These are phyloP conservation scores for Crocodylus rhombifer DNA, from an alignment of 2,797 vertebrate species.

Conservation along the genomic window DNA sequence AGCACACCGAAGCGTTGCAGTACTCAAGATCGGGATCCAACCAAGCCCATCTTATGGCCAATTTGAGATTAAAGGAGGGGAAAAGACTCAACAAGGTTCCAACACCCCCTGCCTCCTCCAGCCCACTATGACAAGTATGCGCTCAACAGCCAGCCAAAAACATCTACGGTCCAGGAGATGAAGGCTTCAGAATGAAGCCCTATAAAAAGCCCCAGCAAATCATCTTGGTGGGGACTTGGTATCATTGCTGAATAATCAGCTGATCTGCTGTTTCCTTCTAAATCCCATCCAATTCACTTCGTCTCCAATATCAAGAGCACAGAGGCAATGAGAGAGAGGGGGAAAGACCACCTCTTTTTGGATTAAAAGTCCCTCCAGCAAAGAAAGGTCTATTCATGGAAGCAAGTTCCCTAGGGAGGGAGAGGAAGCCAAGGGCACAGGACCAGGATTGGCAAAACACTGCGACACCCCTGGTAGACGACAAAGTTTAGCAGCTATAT, in stretches of 20 bases:
- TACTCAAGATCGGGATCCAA: neutral
- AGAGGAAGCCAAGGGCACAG: neutral
- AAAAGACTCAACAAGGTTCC: neutral
- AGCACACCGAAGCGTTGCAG: neutral
- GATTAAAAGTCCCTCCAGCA: neutral
- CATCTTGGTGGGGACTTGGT: accelerated
- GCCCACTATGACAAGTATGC: neutral
- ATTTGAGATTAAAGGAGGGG: neutral
- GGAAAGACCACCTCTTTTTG: neutral
- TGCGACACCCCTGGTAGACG: accelerated
- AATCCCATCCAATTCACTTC: accelerated
- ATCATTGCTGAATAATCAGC: neutral
- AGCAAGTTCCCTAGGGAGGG: neutral
- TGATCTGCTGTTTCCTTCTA: neutral
- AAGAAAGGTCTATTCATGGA: neutral
- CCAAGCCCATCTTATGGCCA: neutral
- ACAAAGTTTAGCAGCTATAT: slow-evolving; percentile 9
- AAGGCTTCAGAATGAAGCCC: neutral
- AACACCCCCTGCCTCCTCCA: neutral
- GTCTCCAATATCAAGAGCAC: neutral
- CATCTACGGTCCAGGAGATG: neutral
- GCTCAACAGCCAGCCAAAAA: neutral
- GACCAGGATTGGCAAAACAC: neutral
- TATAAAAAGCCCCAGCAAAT: neutral
- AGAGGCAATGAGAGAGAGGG: neutral